Evolutionary conservation across 2,888 invertebrate species (phyloP), one percentile per base, ranked within the genome.

Genomic region (Rotaria magnacalcarata): DNA sequence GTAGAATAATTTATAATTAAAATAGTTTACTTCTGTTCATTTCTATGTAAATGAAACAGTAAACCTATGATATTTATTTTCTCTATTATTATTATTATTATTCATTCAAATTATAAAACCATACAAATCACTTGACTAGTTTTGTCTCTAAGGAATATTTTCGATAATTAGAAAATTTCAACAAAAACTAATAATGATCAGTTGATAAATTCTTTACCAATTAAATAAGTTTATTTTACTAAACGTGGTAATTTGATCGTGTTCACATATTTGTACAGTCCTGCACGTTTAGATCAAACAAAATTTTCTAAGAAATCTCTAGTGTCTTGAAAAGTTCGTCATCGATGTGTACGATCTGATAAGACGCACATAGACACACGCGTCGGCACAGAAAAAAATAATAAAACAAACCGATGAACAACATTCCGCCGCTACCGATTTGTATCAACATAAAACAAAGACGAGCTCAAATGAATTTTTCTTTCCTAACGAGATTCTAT

Each of bases 391-490:
- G 7, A 21, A 52, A 16, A 67, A 34, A 34, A 34, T 34, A 60
- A 56, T 56, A 24, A 67, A 67, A 27, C 27, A 67, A 67, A 34
- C 67, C 34, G 34, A 67, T 67, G 67, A 67, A 7, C 67, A 67
- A 67, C 67, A 67, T 67, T 67, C 67, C 34, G 67, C 67, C 67
- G 67, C 67, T 67, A 67, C 67, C 67, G 67, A 67, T 67, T 67
- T 67, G 67, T 67, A 67, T 67, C 67, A 67, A 67, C 67, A 67
- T 67, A 34, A 67, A 67, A 67, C 67, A 67, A 67, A 67, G 67
- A 27, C 10, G 67, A 67, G 34, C 67, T 67, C 34, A 67, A 67
- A 67, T 67, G 67, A 67, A 67, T 67, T 67, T 67, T 67, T 67
- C 19, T 41, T 52, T 41, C 34, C 67, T 34, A 16, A 67, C 19